These are phyloP conservation scores for Itoplectis maculator DNA, from an alignment of 2,888 invertebrate species.

Conservation along the genomic window DNA sequence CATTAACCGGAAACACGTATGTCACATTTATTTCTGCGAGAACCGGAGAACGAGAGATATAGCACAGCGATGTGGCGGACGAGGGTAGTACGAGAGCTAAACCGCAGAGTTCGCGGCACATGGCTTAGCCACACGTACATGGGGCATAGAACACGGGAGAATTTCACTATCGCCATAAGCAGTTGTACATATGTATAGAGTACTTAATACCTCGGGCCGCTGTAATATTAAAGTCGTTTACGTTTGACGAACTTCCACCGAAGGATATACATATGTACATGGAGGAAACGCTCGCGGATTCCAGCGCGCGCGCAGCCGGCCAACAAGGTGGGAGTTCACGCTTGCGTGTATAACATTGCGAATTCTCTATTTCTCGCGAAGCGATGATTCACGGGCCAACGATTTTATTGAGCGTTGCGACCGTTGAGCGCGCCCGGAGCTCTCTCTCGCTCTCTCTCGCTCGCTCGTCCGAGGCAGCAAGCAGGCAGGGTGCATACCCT, in stretches of 20 bases:
- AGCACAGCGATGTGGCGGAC: too few species aligned
- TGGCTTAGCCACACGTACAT: not conserved
- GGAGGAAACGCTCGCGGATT: not conserved
- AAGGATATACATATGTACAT: not conserved
- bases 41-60: not conserved
- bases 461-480: too few species aligned
- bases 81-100: conserved; percentile 1
- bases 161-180: not conserved
- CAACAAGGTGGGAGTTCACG: conserved; percentile 4
- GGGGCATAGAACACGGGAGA: not conserved
- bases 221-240: conserved; percentile 38
- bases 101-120: conserved; percentile 29
- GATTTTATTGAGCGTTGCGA: conserved; percentile 57
- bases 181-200: not conserved
- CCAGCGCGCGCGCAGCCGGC: not conserved
- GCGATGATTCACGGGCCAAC: conserved; percentile 55
- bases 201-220: conserved; percentile 12
- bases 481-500: conserved; percentile 6
- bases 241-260: conserved; percentile 20
- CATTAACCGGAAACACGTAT: conserved; percentile 65
- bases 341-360: conserved; percentile 24
- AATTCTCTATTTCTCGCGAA: conserved; percentile 45
- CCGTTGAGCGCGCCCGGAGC: conserved; percentile 9
- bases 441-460: too few species aligned
- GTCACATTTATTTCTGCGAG: conserved; percentile 61